These are phyloP conservation scores for Rhineura floridana DNA, from an alignment of 2,113 vertebrate species.

Conservation along the genomic window DNA sequence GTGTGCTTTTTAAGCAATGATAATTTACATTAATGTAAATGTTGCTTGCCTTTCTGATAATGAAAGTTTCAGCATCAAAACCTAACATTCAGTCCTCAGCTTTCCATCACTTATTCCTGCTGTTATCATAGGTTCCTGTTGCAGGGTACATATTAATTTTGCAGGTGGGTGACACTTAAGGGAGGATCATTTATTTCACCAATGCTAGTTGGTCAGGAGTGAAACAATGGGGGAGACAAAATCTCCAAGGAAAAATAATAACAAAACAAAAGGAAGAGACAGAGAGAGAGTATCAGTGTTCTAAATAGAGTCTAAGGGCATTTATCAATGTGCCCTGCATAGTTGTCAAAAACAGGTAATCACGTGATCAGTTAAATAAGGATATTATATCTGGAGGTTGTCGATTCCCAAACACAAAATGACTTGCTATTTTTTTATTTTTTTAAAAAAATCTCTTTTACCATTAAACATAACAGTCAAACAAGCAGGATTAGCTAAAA, in stretches of 20 bases:
- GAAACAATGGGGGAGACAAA: not conserved
- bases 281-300: no score
- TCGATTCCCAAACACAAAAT: not conserved
- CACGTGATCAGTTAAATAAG: not conserved
- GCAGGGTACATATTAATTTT: not conserved
- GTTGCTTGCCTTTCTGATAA: not conserved
- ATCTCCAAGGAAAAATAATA: no score
- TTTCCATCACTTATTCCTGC: not conserved
- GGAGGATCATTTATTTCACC: conserved; percentile 8
- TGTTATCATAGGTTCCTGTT: not conserved
- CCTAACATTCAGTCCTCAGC: not conserved
- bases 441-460: not conserved
- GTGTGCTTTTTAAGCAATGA: not conserved
- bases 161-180: not conserved
- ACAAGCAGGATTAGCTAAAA: not conserved
- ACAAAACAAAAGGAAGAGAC: not conserved
- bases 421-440: no score
- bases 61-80: conserved; percentile 2
- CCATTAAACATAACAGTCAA: not conserved
- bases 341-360: not conserved
- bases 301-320: not conserved
- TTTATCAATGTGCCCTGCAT: not conserved
- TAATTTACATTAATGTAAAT: not conserved
- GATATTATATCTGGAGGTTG: not conserved
- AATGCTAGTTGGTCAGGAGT: not conserved